Conservation (phyloP, 2,797 vertebrate genomes). For the Eulemur mongoz region DNA sequence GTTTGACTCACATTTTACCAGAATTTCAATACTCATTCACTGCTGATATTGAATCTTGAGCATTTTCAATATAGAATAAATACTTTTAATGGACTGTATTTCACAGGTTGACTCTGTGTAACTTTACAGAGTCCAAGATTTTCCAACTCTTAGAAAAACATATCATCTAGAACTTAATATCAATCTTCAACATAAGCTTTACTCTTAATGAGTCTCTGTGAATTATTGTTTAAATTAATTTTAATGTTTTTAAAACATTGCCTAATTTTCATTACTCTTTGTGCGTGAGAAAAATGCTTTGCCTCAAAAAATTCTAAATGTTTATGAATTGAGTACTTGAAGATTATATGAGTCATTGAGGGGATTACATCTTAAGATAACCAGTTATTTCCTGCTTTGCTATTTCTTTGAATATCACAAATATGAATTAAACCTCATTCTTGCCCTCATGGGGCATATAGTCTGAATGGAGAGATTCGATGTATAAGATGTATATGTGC, state of each 20-base stretch:
- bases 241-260: background rate
- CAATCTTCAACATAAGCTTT: background rate
- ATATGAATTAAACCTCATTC: background rate
- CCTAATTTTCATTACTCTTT: slow-evolving; percentile 38
- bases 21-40: slow-evolving; percentile 24
- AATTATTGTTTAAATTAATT: slow-evolving; percentile 12
- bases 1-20: slow-evolving; percentile 11
- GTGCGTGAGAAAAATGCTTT: background rate
- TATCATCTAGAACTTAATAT: background rate
- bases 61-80: slow-evolving; percentile 36
- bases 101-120: background rate
- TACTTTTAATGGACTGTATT: background rate
- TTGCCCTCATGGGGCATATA: background rate
- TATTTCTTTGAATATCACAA: slow-evolving; percentile 14
- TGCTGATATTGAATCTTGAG: background rate
- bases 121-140: slow-evolving; percentile 12
- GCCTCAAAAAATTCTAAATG: slow-evolving; percentile 12
- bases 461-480: background rate
- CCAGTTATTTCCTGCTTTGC: background rate
- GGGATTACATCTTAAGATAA: background rate
- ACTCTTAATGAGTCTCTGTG: background rate
- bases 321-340: background rate
- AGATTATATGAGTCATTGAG: background rate
- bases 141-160: background rate
- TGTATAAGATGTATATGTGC: background rate